A percentile compares a stretch with the other conserved stretches of the same genome.
phyloP scores from a whole-genome alignment of 2,888 invertebrate genomes.

The Cynaeus angustus region DNA sequence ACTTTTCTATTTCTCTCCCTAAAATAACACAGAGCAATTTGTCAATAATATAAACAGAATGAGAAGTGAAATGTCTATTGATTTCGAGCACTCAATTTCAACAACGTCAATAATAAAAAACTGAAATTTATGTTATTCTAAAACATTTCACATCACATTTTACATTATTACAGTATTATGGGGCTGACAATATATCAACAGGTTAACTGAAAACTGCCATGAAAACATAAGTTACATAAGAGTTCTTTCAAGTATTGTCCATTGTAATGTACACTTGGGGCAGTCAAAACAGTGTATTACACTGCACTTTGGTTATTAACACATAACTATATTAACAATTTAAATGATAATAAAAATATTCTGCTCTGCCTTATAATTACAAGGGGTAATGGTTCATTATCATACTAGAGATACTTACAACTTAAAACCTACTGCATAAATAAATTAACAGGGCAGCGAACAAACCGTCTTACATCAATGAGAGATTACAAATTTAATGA shows the following conservation, averaged over 20 bases:
- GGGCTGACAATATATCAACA: constrained; percentile 34
- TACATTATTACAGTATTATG: constrained; percentile 41
- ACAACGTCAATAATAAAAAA: constrained; percentile 47
- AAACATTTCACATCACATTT: constrained; percentile 61
- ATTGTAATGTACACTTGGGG: constrained; percentile 56
- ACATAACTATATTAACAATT: constrained; percentile 61
- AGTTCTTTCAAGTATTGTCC: constrained; percentile 55
- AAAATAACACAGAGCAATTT: constrained; percentile 74
- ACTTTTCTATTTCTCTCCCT: constrained; percentile 72
- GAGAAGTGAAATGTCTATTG: constrained; percentile 69
- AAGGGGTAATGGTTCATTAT: constrained; percentile 57
- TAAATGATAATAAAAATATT: constrained; percentile 67
- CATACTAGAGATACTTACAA: constrained; percentile 64
- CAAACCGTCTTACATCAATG: constrained; percentile 30
- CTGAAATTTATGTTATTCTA: neutral
- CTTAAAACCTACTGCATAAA: constrained; percentile 62
- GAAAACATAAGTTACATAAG: constrained; percentile 24
- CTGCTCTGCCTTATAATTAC: constrained; percentile 70
- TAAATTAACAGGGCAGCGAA: constrained; percentile 55
- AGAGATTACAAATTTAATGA: constrained; percentile 11
- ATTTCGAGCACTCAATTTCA: constrained; percentile 45
- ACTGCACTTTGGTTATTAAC: constrained; percentile 59
- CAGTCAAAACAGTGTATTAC: constrained; percentile 50
- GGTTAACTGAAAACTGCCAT: constrained; percentile 37
- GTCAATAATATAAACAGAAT: constrained; percentile 54